Evolutionary conservation across 2,888 invertebrate species (phyloP), one percentile per base, ranked within the genome.

Genomic region (Actias luna): DNA sequence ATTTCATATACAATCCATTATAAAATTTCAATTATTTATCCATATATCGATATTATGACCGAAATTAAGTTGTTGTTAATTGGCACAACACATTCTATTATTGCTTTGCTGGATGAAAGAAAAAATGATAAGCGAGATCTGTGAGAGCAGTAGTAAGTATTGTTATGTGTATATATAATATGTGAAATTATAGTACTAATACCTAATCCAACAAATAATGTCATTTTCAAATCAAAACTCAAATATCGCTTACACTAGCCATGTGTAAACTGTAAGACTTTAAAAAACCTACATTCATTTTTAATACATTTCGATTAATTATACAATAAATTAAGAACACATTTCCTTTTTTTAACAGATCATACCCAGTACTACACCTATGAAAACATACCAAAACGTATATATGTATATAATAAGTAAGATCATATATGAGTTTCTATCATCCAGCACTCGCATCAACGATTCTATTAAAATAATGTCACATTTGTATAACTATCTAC

Each of bases 1-100:
- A 29, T 52, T 52, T 52, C 52, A 52, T 52, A 52, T 52, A 52
- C 52, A 52, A 27, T 52, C 52, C 27, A 52, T 52, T 14, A 46
- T 8, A 46, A 46, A 46, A 46, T 22, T 22, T 46, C 22, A 46
- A 46, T 46, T 22, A 46, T 46, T 10, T n/a, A 7, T 39, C n/a
- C n/a, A n/a, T 39, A 39, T 46, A 46, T 46, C 42, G 42, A 46
- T 18, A 46, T 46, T 46, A 46, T 18, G 42, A 46, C 22, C 8
- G 5, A 46, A 46, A 18, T 10, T 7, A 18, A 46, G 42, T 22
- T 46, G 22, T 46, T 4, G 10, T 46, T 39, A n/a, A 39, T 39
- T 46, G 42, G 42, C 42, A 46, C 42, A 46, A 22, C 18, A 46
- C 42, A 46, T 18, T 22, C 22, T 18, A 8, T 42, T 46, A 46